Conservation (phyloP, 2,797 vertebrate genomes). For the Takifugu ocellatus region DNA sequence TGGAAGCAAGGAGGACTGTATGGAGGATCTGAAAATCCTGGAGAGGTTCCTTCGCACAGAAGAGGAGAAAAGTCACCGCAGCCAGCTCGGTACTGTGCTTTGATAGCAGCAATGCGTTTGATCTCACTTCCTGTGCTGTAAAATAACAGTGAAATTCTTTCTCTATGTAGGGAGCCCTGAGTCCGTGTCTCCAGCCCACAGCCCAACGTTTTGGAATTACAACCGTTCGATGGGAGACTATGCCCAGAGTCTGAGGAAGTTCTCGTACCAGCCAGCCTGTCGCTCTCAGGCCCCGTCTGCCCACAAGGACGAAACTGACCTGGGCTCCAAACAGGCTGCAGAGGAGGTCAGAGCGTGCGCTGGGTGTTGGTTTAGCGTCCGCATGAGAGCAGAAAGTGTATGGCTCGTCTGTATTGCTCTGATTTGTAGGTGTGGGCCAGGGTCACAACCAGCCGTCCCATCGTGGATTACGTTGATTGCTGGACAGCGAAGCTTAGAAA, state of each 20-base stretch:
- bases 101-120: background rate
- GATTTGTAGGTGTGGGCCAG: constrained; percentile 88
- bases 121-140: background rate
- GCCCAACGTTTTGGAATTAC: constrained; percentile 95
- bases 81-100: constrained; percentile 82
- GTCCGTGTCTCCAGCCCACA: constrained; percentile 84
- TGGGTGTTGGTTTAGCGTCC: background rate
- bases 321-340: constrained; percentile 93
- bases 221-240: constrained; percentile 88
- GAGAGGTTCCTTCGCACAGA: constrained; percentile 87
- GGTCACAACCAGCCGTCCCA: constrained; percentile 85
- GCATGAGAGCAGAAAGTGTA: background rate
- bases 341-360: constrained; percentile 81
- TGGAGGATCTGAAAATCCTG: constrained; percentile 86
- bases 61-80: constrained; percentile 89
- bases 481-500: constrained; percentile 97
- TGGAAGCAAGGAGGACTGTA: constrained; percentile 87
- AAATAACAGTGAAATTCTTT: background rate
- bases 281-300: constrained; percentile 91
- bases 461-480: constrained; percentile 86
- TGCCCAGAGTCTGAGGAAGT: constrained; percentile 90
- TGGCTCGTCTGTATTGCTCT: background rate
- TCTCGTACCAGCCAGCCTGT: constrained; percentile 92
- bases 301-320: constrained; percentile 92
- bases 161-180: constrained; percentile 85